Evolutionary conservation across 2,888 invertebrate species (phyloP), one percentile per base, ranked within the genome.

Genomic region (Hypomecis atomaria): DNA sequence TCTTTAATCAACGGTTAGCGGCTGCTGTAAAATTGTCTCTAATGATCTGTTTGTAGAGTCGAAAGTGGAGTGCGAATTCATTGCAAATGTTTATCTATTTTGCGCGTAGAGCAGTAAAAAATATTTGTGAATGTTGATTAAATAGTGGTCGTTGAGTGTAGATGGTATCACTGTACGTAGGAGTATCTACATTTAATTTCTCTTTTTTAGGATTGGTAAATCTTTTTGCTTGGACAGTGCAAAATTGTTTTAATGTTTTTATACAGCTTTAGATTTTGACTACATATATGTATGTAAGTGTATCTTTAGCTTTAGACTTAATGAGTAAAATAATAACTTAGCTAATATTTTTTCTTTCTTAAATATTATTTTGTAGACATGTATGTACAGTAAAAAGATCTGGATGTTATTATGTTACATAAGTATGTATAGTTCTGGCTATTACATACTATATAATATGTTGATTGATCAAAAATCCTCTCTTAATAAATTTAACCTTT

Each of bases 1-100:
- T 76, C 77, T 81, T n/a, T 82, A 84, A 84, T 82, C 74, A 75
- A 77, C 71, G 56, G 48, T n/a, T 59, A 62, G 33, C 37, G 7
- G 44, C 33, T 57, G 58, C 40, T 59, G 59, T 11, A 71, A 65
- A 62, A 62, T 65, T 42, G 60, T 7, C 56, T 62, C 36, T 62
- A 33, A 45, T 36, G 0, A 36, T 5, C 45, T 23, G 0, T 8
- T 3, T 8, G 33, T 64, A 66, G 45, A 60, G 62, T 52, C 45
- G 52, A 58, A 42, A 64, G 59, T 58, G 6, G n/a, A 43, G 44
- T 53, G 50, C 38, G 23, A 3, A 43, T 9, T 49, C 6, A n/a
- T 44, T 55, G 53, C 54, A 63, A 68, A 67, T 73, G 65, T 74
- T 71, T 73, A 64, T 67, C 67, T 67, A 64, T 63, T 65, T 69